phyloP scores from a whole-genome alignment of 2,113 vertebrate species.

The Dermatemys mawii region DNA sequence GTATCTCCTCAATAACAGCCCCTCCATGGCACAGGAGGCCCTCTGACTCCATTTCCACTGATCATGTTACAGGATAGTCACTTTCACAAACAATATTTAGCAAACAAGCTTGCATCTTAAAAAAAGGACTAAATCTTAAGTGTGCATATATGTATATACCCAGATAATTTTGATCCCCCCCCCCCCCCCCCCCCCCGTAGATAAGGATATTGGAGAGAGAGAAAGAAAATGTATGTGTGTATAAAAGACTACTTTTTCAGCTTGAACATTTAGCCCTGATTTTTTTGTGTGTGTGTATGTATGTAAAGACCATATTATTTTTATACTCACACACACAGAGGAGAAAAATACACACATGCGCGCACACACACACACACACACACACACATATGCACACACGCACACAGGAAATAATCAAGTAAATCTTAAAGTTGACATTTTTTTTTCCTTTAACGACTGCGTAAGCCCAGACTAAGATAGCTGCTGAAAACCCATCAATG shows the following conservation, averaged over 20 bases:
- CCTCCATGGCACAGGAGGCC: background rate
- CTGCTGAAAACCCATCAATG: constrained; percentile 54
- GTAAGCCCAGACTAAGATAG: constrained; percentile 45
- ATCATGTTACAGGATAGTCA: background rate
- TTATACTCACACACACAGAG: background rate
- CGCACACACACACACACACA: background rate
- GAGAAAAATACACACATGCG: too few relatives aligned
- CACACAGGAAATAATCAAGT: background rate
- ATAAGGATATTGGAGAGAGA: too few relatives aligned
- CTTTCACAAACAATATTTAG: background rate
- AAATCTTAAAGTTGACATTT: constrained; percentile 35
- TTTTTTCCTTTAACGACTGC: background rate
- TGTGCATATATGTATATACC: background rate
- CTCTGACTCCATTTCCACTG: background rate
- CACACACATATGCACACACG: background rate
- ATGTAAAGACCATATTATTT: background rate
- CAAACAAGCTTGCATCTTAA: background rate
- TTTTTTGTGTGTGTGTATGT: background rate
- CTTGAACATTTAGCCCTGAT: background rate
- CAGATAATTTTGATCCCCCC: background rate
- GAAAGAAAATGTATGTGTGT: background rate
- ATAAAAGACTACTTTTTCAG: background rate
- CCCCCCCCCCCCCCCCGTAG: too few relatives aligned
- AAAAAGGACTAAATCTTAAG: background rate
- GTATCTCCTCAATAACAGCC: background rate